These are phyloP conservation scores for Ophion obscuratus DNA, from an alignment of 2,888 invertebrate genomes.

Conservation along the genomic window DNA sequence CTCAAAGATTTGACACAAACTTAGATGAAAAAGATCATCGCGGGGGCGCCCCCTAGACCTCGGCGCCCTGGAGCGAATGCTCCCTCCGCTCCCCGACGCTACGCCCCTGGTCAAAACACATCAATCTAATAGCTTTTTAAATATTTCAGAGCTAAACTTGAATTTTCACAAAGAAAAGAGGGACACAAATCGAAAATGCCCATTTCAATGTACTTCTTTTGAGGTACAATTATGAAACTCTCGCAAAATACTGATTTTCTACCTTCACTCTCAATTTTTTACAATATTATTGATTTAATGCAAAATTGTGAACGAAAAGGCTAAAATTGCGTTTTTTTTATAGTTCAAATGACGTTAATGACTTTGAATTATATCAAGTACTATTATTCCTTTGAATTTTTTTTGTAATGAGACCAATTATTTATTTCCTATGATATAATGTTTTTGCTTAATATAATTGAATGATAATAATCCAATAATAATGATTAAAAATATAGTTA, in stretches of 20 bases:
- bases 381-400: neutral
- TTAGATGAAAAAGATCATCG: too few species aligned
- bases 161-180: neutral
- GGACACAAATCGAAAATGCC: neutral
- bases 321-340: neutral
- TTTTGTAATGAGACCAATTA: too few species aligned
- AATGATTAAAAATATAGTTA: neutral
- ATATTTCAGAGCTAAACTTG: neutral
- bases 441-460: neutral
- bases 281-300: slow-evolving; percentile 1
- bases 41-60: too few species aligned
- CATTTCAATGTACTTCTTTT: neutral
- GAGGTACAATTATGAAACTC: neutral
- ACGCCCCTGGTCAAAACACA: too few species aligned
- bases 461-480: neutral
- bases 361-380: neutral
- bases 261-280: slow-evolving; percentile 18
- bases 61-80: too few species aligned
- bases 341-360: neutral
- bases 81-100: too few species aligned
- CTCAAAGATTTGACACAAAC: too few species aligned
- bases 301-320: neutral
- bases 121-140: neutral
- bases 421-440: too few species aligned
- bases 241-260: neutral